A percentile compares a stretch with the other conserved stretches of the same genome.
phyloP scores from a whole-genome alignment of 1,140 invertebrate species.

The Gryon sp. region DNA sequence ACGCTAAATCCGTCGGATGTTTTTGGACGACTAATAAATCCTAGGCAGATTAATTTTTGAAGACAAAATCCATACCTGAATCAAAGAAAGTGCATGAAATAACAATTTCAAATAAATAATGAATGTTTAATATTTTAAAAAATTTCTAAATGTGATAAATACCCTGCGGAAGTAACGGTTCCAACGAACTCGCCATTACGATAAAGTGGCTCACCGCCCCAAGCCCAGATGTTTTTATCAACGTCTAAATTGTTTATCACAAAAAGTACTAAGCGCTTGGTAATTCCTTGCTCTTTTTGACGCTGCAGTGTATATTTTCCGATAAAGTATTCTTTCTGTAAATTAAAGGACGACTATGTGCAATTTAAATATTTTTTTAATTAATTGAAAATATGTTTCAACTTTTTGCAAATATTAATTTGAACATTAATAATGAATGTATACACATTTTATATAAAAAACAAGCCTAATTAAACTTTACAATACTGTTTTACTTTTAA shows the following conservation, averaged over 20 bases:
- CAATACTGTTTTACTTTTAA: too few relatives aligned
- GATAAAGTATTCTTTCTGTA: slow-evolving; percentile 85
- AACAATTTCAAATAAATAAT: too few relatives aligned
- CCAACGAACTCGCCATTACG: slow-evolving; percentile 85
- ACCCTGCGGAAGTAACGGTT: slow-evolving; percentile 88
- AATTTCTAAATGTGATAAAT: slow-evolving; percentile 63
- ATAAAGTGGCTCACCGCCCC: slow-evolving; percentile 90
- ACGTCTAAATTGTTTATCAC: slow-evolving; percentile 86
- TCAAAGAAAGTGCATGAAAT: too few relatives aligned
- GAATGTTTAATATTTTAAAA: not conserved
- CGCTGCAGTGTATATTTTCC: slow-evolving; percentile 85
- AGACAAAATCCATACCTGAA: slow-evolving; percentile 84
- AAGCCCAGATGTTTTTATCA: slow-evolving; percentile 88
- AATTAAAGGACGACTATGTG: slow-evolving; percentile 23
- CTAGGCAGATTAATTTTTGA: slow-evolving; percentile 83
- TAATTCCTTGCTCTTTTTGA: slow-evolving; percentile 86
- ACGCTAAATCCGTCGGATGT: slow-evolving; percentile 37
- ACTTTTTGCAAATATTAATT: too few relatives aligned
- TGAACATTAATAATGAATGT: too few relatives aligned
- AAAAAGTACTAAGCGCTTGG: slow-evolving; percentile 85
- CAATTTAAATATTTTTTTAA: too few relatives aligned
- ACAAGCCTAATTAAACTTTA: too few relatives aligned
- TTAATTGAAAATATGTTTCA: too few relatives aligned
- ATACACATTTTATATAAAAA: too few relatives aligned
- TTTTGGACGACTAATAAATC: slow-evolving; percentile 81